Base-by-base conservation (phyloP, 2,113 vertebrate species). In the Hippocampus mohnikei region DNA sequence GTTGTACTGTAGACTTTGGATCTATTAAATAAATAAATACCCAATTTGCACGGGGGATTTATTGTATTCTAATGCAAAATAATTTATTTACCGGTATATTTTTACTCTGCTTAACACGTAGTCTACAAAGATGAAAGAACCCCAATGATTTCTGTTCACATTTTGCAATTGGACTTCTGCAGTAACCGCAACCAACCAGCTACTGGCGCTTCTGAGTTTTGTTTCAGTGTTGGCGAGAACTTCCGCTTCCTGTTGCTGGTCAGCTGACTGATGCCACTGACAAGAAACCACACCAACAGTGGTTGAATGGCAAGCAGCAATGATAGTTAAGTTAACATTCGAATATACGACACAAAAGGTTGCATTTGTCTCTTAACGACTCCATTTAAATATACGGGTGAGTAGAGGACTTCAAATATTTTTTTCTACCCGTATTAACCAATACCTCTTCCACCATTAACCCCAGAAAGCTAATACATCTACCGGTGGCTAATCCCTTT, bases 221-320 rank as follows among this genome's bases (percentile, higher is more conserved):
- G 3, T 64, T 41, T 8, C 33, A 52, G 40, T 11, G 33, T 29
- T 76, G 13, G 52, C 52, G 71, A 74, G 76, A 78, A 61, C 76
- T 90, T 90, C 88, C 88, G 84, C 75, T 86, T 86, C 78, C 77
- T 71, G 67, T 48, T 21, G 59, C 46, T 50, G 75, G 78, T 93
- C 91, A 93, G 85, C 90, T 93, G 92, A 92, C 88, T 85, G 88
- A 85, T 86, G 79, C 78, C 79, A 76, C 83, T 86, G 82, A 85
- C 85, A 85, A 81, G 83, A 89, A 81, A 87, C 69, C 70, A 80
- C 67, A 82, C 67, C 69, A 85, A 77, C 77, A 75, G 69, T 55
- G 23, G 6, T 70, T 84, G 72, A 86, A 78, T 84, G 50, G 82
- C 79, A 85, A 80, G 80, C 79, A 82, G 79, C 81, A 85, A 91